Evolutionary conservation across 2,888 invertebrate genomes (phyloP), one percentile per base, ranked within the genome.

Genomic region (Drosophila mimetica): DNA sequence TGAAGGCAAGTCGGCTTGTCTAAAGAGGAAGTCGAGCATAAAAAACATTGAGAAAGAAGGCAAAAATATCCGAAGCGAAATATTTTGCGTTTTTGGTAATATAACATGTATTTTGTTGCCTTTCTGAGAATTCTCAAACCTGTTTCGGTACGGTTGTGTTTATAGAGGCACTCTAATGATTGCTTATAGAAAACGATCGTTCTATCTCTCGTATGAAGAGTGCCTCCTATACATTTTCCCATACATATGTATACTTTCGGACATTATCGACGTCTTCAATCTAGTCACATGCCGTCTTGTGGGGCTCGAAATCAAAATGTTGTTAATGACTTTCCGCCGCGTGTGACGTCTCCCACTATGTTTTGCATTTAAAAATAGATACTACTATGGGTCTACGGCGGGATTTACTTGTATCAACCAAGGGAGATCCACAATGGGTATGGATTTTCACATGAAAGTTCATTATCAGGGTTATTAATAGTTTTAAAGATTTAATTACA

Each of bases 1-100:
- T 32, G 37, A 50, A 36, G 41, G 22, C 25, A n/a, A 36, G 37
- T 16, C 63, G 20, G 39, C 54, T 42, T 66, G 57, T 41, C 71
- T 57, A 39, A 57, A 54, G 67, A 67, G 86, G 78, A 79, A 79
- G 65, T 85, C 52, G 61, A 69, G 66, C 77, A 86, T 83, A 79
- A 79, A 71, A 53, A 59, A 51, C 72, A 70, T 78, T 60, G 36
- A 58, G 44, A 71, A 64, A 44, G 52, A 59, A 42, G 61, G 22
- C 47, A 61, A 57, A 22, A 44, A 46, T 28, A 30, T 42, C 44
- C 57, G 25, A 36, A 39, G 4, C 39, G 42, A 59, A 30, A 51
- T 16, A 52, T 42, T 64, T 64, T 22, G 34, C 66, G 51, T 66
- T 44, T 64, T 63, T 42, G 41, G 50, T 50, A 61, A 61, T 51